Percentiles rank a stretch among this genome's conserved stretches.
Conservation (phyloP, 2,113 vertebrate genomes). For the Phainopepla nitens region DNA sequence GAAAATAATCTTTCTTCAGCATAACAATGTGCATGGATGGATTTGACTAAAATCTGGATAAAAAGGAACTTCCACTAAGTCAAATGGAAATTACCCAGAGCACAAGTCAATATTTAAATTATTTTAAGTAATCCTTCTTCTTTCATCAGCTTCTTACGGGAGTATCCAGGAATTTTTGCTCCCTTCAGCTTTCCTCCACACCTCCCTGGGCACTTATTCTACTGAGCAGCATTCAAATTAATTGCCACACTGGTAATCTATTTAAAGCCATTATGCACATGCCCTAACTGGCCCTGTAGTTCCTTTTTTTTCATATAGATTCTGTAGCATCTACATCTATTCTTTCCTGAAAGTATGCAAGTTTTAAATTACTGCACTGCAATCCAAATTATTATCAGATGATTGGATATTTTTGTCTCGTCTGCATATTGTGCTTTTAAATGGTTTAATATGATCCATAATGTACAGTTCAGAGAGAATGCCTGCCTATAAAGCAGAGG, state of each 20-base stretch:
- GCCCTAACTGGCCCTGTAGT: background rate
- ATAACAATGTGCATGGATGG: constrained; percentile 1
- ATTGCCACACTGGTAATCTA: background rate
- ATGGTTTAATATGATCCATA: background rate
- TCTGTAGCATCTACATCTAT: background rate
- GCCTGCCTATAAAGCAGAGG: background rate
- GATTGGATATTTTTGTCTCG: background rate
- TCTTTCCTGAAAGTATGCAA: background rate
- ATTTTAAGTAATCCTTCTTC: background rate
- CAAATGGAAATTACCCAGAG: background rate
- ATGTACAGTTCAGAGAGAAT: background rate
- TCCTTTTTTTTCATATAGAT: background rate
- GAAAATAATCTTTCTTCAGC: constrained; percentile 37
- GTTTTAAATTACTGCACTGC: background rate
- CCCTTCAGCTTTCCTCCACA: background rate
- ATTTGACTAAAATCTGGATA: background rate
- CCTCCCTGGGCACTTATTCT: background rate
- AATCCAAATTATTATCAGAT: background rate
- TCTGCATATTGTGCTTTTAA: background rate
- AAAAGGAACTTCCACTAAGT: background rate
- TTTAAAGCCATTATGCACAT: background rate
- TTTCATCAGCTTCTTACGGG: background rate
- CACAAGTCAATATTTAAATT: background rate
- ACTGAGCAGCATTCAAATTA: background rate
- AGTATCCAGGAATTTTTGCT: background rate